These are phyloP conservation scores for Oxyteleia sp. DNA, from an alignment of 2,888 invertebrate species.

Conservation along the genomic window DNA sequence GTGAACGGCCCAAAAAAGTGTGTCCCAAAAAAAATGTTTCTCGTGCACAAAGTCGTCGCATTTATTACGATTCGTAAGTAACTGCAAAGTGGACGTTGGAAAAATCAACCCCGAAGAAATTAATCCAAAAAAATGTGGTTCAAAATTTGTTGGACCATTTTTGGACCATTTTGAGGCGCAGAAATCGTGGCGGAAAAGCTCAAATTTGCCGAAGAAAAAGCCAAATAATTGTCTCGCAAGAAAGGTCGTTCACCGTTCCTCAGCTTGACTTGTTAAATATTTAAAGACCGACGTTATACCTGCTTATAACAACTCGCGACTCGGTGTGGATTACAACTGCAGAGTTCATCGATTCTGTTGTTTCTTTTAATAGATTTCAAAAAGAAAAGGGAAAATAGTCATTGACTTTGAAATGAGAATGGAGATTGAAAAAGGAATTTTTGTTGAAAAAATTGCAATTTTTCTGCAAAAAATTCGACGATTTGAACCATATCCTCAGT, in stretches of 20 bases:
- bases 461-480: too few species aligned
- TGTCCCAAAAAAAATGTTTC: background rate
- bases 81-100: background rate
- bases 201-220: too few species aligned
- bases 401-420: conserved; percentile 22
- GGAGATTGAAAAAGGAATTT: background rate
- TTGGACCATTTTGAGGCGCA: too few species aligned
- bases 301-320: conserved; percentile 36
- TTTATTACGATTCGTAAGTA: background rate
- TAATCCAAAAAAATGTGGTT: too few species aligned
- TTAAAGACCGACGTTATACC: conserved; percentile 44
- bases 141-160: too few species aligned
- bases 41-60: background rate
- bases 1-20: too few species aligned
- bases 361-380: conserved; percentile 29
- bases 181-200: too few species aligned
- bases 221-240: background rate
- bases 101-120: too few species aligned
- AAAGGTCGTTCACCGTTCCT: conserved; percentile 49
- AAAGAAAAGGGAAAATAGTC: too few species aligned
- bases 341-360: conserved; percentile 34
- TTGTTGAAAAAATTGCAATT: too few species aligned
- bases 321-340: conserved; percentile 39
- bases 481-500: too few species aligned
- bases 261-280: conserved; percentile 53